Percentiles rank a stretch among this genome's conserved stretches.
Conservation (phyloP, 2,888 invertebrate genomes). For the Amphipoea lucens region DNA sequence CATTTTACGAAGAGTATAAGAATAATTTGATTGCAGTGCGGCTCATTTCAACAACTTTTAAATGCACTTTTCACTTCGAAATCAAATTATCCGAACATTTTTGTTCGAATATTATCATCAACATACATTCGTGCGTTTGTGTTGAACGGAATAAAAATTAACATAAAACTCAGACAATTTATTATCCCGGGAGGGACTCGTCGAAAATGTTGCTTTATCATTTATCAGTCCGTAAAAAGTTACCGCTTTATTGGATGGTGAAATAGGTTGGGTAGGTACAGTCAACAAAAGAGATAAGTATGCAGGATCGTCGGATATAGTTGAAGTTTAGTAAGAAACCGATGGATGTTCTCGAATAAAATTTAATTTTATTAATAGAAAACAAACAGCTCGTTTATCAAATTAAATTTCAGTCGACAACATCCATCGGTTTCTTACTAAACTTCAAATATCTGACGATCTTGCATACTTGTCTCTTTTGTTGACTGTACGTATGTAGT, state of each 20-base stretch:
- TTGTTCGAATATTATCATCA: conserved; percentile 50
- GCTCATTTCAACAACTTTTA: conserved; percentile 19
- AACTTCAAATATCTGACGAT: too few relatives aligned
- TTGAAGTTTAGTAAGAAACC: too few relatives aligned
- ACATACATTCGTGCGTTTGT: conserved; percentile 34
- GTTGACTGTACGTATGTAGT: too few relatives aligned
- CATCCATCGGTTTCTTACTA: too few relatives aligned
- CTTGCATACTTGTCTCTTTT: too few relatives aligned
- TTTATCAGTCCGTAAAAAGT: conserved; percentile 5
- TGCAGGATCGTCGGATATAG: too few relatives aligned
- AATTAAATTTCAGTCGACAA: too few relatives aligned
- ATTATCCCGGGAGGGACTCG: conserved; percentile 38
- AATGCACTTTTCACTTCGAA: conserved; percentile 37
- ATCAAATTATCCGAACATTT: conserved; percentile 38
- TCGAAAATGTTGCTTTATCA: conserved; percentile 39
- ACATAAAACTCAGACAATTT: conserved; percentile 47
- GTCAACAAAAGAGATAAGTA: too few relatives aligned
- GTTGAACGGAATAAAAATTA: conserved; percentile 55
- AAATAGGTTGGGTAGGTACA: neutral
- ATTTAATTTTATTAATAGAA: too few relatives aligned
- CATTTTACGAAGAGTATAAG: conserved; percentile 13
- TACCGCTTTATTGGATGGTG: neutral
- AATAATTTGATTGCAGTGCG: conserved; percentile 6
- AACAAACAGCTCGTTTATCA: too few relatives aligned
- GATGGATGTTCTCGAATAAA: too few relatives aligned